Conservation (phyloP, 2,113 vertebrate species). For the Odocoileus virginianus region DNA sequence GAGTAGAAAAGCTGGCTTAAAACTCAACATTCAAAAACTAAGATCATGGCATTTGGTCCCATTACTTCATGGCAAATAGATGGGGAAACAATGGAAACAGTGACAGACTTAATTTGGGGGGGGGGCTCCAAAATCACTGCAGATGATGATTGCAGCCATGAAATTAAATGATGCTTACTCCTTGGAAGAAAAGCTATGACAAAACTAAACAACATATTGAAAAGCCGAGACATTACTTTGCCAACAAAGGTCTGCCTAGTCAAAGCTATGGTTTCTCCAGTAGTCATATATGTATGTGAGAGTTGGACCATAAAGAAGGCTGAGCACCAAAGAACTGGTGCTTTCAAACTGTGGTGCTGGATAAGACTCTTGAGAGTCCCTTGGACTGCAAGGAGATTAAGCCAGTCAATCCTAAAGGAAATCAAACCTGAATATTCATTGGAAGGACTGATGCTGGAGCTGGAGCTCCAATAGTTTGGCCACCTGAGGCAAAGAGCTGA, state of each 20-base stretch:
- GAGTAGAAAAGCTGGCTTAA: background rate
- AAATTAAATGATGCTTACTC: background rate
- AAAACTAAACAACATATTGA: background rate
- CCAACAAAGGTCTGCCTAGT: background rate
- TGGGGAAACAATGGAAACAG: background rate
- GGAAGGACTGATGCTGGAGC: background rate
- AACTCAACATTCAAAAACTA: background rate
- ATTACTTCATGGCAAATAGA: background rate
- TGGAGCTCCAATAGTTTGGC: background rate
- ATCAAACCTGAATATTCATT: background rate
- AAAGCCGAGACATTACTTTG: background rate
- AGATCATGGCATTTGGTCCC: background rate
- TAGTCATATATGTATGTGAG: background rate
- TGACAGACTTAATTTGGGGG: background rate
- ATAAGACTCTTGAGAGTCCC: background rate
- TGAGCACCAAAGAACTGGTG: background rate
- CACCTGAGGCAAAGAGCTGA: background rate
- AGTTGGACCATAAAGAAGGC: background rate
- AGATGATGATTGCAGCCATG: background rate
- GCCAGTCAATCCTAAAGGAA: background rate
- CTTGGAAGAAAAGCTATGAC: background rate
- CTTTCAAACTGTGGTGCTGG: background rate
- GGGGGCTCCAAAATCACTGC: background rate
- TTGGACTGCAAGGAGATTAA: background rate
- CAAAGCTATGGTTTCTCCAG: background rate